Evolutionary conservation across 2,113 vertebrate genomes (phyloP), one percentile per base, ranked within the genome.

Genomic region (Polyodon spathula): DNA sequence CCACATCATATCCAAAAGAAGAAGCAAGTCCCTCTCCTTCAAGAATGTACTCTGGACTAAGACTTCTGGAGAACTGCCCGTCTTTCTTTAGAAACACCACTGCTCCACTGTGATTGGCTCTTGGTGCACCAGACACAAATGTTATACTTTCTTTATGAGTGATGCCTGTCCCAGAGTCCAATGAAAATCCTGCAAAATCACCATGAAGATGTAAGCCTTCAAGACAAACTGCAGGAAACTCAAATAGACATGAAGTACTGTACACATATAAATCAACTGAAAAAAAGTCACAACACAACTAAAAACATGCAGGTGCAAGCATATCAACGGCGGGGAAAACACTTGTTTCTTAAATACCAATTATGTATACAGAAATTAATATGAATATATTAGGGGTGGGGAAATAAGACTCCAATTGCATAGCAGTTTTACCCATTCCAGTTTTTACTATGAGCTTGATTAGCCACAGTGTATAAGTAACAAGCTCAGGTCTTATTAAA

Each of bases 1-100:
- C 86, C 63, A 99, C 87, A 1, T 97, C 94, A 5, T 98, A 99
- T 75, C 96, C 96, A 16, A 98, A 99, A 0, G 94, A 97, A 46
- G 96, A 99, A 1, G 89, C 96, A 70, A 98, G 80, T 4, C 94
- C 93, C 48, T 91, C 91, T 16, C 95, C 96, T 50, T 90, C 77
- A 58, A 99, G 87, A 41, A 86, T 82, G 72, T 93, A 77, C 61
- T 90, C 92, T 0, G 86, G 75, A 0, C 84, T 78, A 43, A 99
- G 88, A 0, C 80, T 78, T 58, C 73, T 72, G 37, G 89, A 89
- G 42, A 71, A 56, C 1, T 78, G 69, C 0, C 51, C 68, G 46
- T 87, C 84, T 63, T 88, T 94, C 71, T 71, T 90, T 59, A 99
- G 61, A 65, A 99, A 76, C 62, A 94, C 85, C 59, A 99, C 96